Evolutionary conservation across 92 coral and sea anemone genomes (phyloP).

Genomic region (Meandrina meandrites): DNA sequence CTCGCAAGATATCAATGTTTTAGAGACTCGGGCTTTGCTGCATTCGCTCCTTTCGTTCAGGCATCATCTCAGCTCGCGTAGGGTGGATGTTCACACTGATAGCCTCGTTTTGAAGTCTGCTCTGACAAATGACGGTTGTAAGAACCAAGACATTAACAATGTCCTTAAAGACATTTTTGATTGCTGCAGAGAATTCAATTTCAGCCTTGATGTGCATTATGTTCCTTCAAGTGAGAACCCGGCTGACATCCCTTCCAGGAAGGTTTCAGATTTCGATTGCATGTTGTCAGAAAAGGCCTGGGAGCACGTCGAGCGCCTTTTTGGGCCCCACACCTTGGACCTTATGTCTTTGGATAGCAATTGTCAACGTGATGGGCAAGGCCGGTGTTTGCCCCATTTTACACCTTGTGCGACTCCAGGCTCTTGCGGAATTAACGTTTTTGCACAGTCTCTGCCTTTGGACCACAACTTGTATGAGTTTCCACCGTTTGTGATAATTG

Average conservation of each 20-base stretch:
- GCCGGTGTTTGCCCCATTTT: constrained; percentile 30
- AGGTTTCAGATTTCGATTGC: too few species aligned
- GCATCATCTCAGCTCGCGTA: constrained; percentile 7
- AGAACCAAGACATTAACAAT: constrained; percentile 27
- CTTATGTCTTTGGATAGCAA: too few species aligned
- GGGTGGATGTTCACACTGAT: constrained; percentile 51
- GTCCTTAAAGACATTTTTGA: constrained; percentile 37
- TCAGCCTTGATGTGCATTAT: constrained; percentile 21
- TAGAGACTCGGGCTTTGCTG: not conserved
- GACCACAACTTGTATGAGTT: constrained; percentile 48
- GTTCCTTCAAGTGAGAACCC: constrained; percentile 22
- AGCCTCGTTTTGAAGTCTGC: constrained; percentile 18
- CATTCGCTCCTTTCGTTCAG: constrained; percentile 25
- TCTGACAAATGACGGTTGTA: constrained; percentile 38
- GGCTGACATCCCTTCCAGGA: constrained; percentile 37
- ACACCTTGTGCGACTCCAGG: constrained; percentile 55
- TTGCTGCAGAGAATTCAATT: constrained; percentile 40
- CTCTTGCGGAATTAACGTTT: constrained; percentile 19
- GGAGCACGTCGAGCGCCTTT: too few species aligned
- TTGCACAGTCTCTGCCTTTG: constrained; percentile 43
- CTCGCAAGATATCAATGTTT: not conserved
- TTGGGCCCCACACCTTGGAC: too few species aligned
- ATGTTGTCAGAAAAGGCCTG: not conserved
- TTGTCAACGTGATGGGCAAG: too few species aligned
- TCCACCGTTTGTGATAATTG: constrained; percentile 40